These are phyloP conservation scores for Hucho hucho DNA, from an alignment of 2,113 vertebrate species.

Conservation along the genomic window DNA sequence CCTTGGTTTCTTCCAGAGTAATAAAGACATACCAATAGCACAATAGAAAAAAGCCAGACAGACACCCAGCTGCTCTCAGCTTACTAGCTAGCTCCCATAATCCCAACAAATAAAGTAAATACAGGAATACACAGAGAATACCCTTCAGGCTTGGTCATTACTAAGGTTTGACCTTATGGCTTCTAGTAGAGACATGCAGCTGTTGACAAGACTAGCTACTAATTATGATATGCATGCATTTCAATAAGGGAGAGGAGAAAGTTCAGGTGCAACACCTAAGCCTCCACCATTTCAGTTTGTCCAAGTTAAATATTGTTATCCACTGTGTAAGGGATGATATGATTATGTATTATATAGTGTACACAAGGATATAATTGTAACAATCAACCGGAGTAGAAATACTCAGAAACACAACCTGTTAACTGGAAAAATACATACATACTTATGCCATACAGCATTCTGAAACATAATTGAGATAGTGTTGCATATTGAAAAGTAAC, in stretches of 20 bases:
- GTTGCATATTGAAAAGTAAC: conserved; percentile 41
- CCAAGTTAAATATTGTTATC: conserved; percentile 26
- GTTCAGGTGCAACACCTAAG: conserved; percentile 30
- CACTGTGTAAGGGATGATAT: conserved; percentile 35
- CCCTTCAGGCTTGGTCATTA: conserved; percentile 22
- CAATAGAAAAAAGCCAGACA: conserved; percentile 30
- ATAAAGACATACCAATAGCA: conserved; percentile 26
- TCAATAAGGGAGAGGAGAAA: conserved; percentile 17
- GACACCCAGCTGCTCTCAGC: conserved; percentile 44
- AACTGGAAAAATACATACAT: conserved; percentile 49
- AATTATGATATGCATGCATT: conserved; percentile 46
- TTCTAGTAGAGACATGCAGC: conserved; percentile 53
- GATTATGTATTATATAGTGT: conserved; percentile 42
- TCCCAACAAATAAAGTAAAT: conserved; percentile 29
- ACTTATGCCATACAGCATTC: conserved; percentile 35
- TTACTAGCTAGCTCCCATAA: conserved; percentile 13
- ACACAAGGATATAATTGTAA: conserved; percentile 49
- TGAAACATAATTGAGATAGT: conserved; percentile 31
- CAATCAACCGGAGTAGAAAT: conserved; percentile 44
- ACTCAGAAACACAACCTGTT: conserved; percentile 57
- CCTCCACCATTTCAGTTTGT: neutral
- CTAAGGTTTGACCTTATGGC: conserved; percentile 40
- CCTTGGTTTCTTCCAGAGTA: conserved; percentile 25
- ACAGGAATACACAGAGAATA: conserved; percentile 36
- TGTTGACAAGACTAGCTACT: conserved; percentile 37